Evolutionary conservation across 2,113 vertebrate genomes (phyloP), one percentile per base, ranked within the genome.

Genomic region (Paradoxurus hermaphroditus): DNA sequence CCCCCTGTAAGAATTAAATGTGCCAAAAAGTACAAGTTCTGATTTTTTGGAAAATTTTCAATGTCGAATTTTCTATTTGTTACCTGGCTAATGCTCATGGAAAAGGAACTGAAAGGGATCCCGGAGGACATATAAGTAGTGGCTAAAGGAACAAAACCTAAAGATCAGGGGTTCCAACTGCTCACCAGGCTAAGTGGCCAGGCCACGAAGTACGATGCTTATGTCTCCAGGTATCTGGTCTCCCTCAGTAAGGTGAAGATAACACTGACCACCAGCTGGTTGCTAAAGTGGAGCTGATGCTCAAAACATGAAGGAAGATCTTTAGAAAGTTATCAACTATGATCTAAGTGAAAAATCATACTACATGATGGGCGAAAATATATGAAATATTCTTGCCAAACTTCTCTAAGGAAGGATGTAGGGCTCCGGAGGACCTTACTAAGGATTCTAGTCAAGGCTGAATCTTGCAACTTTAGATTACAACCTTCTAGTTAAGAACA

Each of bases 21-120:
- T 84, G 92, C 8, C 70, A 91, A 79, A 92, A 97, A 90, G 2
- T 19, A 89, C 34, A 65, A 34, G 75, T 95, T 95, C 65, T 89
- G 86, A 85, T 94, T 65, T n/a, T 56, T 96, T 86, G 89, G 72
- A 94, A 98, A 96, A 72, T 88, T 34, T 86, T 94, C 84, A 65
- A 46, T 70, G 94, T 73, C 86, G 86, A 62, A 97, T 90, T 68
- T 36, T 0, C 97, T 97, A 46, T 67, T 15, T 70, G 82, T 63
- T 34, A 44, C 88, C 90, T 95, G 31, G 81, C 73, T 97, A 86
- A 90, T 15, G 4, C 65, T 93, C 36, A 49, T 84, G 73, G 68
- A 96, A 65, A 72, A 41, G 19, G 73, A 83, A 88, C n/a, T 59
- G 19, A 67, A 93, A 34, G 67, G 21, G 13, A n/a, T 49, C 25